These are phyloP conservation scores for Chrysodeixis includens DNA, from an alignment of 2,888 invertebrate genomes.

Conservation along the genomic window DNA sequence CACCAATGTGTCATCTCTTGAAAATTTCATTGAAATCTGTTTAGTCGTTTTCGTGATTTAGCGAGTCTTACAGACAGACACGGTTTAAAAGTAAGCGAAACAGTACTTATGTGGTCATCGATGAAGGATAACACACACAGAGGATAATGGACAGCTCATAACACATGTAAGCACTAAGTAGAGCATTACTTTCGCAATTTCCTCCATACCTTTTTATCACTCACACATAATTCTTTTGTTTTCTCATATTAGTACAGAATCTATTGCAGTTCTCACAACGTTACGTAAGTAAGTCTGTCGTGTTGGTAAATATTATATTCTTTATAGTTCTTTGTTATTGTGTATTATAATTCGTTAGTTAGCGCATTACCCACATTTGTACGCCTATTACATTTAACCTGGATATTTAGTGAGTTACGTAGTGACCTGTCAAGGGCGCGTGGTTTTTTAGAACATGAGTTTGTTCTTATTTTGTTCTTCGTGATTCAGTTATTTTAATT, in stretches of 20 bases:
- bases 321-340: conserved; percentile 55
- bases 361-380: conserved; percentile 48
- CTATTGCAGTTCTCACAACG: conserved; percentile 60
- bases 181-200: conserved; percentile 49
- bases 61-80: background rate
- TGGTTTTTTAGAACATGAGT: conserved; percentile 32
- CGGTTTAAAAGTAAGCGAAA: conserved; percentile 2
- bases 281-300: conserved; percentile 57
- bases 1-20: no score
- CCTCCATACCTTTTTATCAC: conserved; percentile 37
- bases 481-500: conserved; percentile 19
- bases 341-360: conserved; percentile 50
- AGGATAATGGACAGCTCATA: conserved; percentile 32
- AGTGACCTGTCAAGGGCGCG: conserved; percentile 56
- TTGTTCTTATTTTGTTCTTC: conserved; percentile 16
- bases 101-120: conserved; percentile 21
- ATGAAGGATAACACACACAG: conserved; percentile 44
- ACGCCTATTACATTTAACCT: conserved; percentile 49
- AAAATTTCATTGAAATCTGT: background rate
- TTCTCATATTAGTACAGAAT: conserved; percentile 55
- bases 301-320: conserved; percentile 54
- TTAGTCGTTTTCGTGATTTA: background rate
- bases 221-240: conserved; percentile 62
- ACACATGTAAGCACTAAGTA: conserved; percentile 23
- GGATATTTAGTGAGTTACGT: conserved; percentile 49